Percentiles rank a stretch among this genome's conserved stretches.
Conservation (phyloP, 2,797 vertebrate species). For the Fratercula arctica region DNA sequence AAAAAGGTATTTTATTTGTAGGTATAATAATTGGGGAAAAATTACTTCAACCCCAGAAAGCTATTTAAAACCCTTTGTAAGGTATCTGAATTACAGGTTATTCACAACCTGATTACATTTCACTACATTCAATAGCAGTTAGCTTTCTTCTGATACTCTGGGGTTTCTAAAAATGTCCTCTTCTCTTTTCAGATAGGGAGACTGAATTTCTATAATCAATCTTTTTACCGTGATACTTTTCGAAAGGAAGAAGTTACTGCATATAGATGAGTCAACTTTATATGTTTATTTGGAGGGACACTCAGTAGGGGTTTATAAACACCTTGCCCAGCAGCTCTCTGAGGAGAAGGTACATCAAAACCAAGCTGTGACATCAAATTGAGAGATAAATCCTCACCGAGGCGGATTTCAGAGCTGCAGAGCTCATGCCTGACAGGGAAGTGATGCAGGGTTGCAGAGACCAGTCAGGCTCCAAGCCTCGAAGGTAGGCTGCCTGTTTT, state of each 20-base stretch:
- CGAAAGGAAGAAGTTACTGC: neutral
- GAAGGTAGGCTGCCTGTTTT: neutral
- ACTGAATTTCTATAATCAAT: neutral
- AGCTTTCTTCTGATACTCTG: neutral
- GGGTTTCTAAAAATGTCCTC: neutral
- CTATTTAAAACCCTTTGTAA: slow-evolving; percentile 22
- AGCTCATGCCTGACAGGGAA: neutral
- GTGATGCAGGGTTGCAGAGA: neutral
- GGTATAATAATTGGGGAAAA: slow-evolving; percentile 9
- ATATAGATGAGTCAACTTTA: neutral
- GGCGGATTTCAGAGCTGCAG: neutral
- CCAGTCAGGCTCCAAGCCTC: neutral
- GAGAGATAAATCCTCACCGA: neutral
- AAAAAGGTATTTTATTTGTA: slow-evolving; percentile 4
- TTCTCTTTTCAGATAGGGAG: neutral
- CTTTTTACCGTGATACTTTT: neutral
- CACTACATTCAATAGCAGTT: neutral
- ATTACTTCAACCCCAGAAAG: neutral
- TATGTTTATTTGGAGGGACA: neutral
- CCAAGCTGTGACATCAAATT: slow-evolving; percentile 29
- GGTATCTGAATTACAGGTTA: slow-evolving; percentile 42
- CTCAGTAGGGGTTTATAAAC: neutral
- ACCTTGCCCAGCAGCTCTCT: neutral
- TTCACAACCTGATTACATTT: slow-evolving; percentile 36
- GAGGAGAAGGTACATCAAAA: slow-evolving; percentile 24